These are phyloP conservation scores for Bombus confusus DNA, from an alignment of 1,140 invertebrate species.

Conservation along the genomic window DNA sequence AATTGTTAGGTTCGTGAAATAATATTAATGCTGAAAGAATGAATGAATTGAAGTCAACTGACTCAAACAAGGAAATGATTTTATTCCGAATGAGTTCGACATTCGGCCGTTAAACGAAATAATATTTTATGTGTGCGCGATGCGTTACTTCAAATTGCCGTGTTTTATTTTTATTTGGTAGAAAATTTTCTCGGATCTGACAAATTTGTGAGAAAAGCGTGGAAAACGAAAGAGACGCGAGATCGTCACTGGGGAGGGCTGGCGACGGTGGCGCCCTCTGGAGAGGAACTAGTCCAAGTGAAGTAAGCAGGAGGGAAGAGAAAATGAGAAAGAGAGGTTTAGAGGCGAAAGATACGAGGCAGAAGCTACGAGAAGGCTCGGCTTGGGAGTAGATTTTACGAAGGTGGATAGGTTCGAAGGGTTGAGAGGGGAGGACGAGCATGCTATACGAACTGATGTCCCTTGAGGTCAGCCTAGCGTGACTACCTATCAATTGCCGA, in stretches of 20 bases:
- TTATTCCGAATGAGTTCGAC: too few relatives aligned
- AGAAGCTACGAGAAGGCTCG: constrained; percentile 63
- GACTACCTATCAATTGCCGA: constrained; percentile 73
- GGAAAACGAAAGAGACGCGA: constrained; percentile 36
- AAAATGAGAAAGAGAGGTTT: constrained; percentile 34
- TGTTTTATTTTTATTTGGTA: not conserved
- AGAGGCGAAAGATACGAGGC: constrained; percentile 63
- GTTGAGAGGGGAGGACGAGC: not conserved
- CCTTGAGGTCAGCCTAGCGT: constrained; percentile 72
- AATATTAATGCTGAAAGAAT: too few relatives aligned
- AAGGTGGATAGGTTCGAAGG: constrained; percentile 43
- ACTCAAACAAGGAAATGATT: too few relatives aligned
- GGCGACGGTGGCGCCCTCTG: constrained; percentile 16
- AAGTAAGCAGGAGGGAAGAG: constrained; percentile 10
- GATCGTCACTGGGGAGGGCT: constrained; percentile 17
- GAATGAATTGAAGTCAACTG: too few relatives aligned
- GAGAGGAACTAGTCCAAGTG: not conserved
- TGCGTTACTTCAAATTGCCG: not conserved
- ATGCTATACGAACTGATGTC: constrained; percentile 67
- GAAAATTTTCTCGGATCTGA: not conserved
- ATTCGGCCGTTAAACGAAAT: too few relatives aligned
- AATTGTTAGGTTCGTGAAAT: not conserved
- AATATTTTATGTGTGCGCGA: too few relatives aligned
- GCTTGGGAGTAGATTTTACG: constrained; percentile 64
- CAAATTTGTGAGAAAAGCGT: not conserved